A percentile compares a stretch with the other conserved stretches of the same genome.
These are phyloP conservation scores for Nothobranchius kuhntae DNA, from an alignment of 2,113 vertebrate species.

Conservation along the genomic window DNA sequence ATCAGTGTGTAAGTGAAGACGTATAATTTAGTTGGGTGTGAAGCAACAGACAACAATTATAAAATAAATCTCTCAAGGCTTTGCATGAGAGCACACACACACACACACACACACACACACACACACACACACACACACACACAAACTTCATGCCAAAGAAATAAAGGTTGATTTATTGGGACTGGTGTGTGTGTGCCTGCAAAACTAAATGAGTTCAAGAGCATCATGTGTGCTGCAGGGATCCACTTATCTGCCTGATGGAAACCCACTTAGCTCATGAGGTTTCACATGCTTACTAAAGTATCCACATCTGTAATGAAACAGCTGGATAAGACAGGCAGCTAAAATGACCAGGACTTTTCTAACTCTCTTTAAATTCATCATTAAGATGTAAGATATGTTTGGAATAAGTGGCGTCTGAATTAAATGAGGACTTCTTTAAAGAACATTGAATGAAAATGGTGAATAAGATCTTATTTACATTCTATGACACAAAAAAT, in stretches of 20 bases:
- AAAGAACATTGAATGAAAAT: no score
- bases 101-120: no score
- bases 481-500: no score
- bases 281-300: conserved; percentile 1
- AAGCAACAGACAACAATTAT: conserved; percentile 7
- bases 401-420: no score
- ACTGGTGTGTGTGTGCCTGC: neutral
- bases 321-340: neutral
- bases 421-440: no score
- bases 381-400: no score
- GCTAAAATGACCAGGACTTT: no score
- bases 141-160: neutral
- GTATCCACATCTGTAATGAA: conserved; percentile 36
- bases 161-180: neutral
- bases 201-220: conserved; percentile 21
- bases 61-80: neutral
- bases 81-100: no score
- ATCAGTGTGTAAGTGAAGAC: neutral
- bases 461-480: no score
- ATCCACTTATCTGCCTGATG: conserved; percentile 15
- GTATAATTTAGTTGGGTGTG: neutral
- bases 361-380: no score
- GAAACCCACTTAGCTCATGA: conserved; percentile 2
- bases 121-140: no score
- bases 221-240: conserved; percentile 54